A percentile compares a stretch with the other conserved stretches of the same genome.
Evolutionary conservation across 2,113 vertebrate genomes (phyloP).

Genomic region (Leuciscus idus): DNA sequence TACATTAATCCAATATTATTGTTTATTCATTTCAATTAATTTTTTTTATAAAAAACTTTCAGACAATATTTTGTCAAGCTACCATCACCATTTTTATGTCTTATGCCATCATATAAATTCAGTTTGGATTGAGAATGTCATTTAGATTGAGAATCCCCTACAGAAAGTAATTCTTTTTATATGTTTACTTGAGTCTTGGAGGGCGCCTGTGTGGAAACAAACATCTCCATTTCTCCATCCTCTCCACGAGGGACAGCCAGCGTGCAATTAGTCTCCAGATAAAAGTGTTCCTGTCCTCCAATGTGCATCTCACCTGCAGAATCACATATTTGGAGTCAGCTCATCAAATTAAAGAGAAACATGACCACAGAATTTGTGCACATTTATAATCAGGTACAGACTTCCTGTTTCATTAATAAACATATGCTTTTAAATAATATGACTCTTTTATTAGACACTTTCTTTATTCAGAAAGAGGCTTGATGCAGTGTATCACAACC

Average conservation of each 20-base stretch:
- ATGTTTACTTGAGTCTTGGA: constrained; percentile 79
- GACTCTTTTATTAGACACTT: neutral
- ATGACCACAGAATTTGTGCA: neutral
- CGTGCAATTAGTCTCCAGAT: constrained; percentile 91
- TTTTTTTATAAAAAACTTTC: neutral
- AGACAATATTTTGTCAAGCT: neutral
- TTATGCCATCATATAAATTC: neutral
- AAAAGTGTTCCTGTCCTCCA: constrained; percentile 97
- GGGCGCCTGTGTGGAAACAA: constrained; percentile 86
- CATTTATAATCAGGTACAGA: neutral
- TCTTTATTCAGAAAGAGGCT: neutral
- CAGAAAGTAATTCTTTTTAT: neutral
- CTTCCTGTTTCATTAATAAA: neutral
- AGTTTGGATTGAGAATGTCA: too few relatives aligned
- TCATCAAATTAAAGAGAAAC: neutral
- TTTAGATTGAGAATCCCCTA: too few relatives aligned
- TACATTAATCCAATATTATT: neutral
- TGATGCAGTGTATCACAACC: neutral
- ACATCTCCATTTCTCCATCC: constrained; percentile 93
- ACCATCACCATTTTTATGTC: neutral
- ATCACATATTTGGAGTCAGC: neutral
- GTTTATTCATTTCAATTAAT: neutral
- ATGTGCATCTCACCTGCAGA: constrained; percentile 87
- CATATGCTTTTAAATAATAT: neutral
- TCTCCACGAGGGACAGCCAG: constrained; percentile 89